Percentiles rank a stretch among this genome's conserved stretches.
phyloP scores from a whole-genome alignment of 2,888 invertebrate species.

The Chaitophorus viminalis region DNA sequence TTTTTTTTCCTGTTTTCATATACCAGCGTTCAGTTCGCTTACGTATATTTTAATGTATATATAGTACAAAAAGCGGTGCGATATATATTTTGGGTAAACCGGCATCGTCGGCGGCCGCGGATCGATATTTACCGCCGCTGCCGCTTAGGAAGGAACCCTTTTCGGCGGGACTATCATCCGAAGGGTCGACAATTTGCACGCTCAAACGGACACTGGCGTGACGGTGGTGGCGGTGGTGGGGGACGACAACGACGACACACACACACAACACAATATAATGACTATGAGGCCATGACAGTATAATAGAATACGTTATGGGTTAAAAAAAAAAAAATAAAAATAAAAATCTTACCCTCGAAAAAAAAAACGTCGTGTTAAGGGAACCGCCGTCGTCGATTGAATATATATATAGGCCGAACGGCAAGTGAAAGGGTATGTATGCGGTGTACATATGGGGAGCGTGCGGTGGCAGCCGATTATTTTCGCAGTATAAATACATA shows the following conservation, averaged over 20 bases:
- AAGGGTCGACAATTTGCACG: slow-evolving; percentile 58
- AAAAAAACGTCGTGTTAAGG: slow-evolving; percentile 1
- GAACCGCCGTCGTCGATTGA: slow-evolving; percentile 28
- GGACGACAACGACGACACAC: background rate
- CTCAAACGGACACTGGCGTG: slow-evolving; percentile 39
- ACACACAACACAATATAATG: slow-evolving; percentile 41
- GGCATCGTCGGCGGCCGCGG: background rate
- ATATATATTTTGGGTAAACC: background rate
- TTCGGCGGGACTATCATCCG: slow-evolving; percentile 45
- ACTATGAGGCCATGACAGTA: slow-evolving; percentile 11
- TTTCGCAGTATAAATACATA: slow-evolving; percentile 18
- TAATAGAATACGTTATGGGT: slow-evolving; percentile 38
- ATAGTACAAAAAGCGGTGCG: background rate
- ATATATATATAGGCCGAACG: slow-evolving; percentile 1
- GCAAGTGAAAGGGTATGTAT: slow-evolving; percentile 14
- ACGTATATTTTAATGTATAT: no score
- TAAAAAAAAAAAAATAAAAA: background rate
- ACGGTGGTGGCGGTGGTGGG: background rate
- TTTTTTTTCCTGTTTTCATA: background rate
- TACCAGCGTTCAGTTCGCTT: slow-evolving; percentile 46
- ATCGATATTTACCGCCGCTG: slow-evolving; percentile 40
- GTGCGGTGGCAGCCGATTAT: slow-evolving; percentile 31
- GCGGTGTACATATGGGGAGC: background rate
- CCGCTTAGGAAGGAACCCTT: slow-evolving; percentile 22
- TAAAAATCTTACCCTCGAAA: slow-evolving; percentile 40